Evolutionary conservation across 2,113 vertebrate genomes (phyloP).

Genomic region (Numida meleagris): DNA sequence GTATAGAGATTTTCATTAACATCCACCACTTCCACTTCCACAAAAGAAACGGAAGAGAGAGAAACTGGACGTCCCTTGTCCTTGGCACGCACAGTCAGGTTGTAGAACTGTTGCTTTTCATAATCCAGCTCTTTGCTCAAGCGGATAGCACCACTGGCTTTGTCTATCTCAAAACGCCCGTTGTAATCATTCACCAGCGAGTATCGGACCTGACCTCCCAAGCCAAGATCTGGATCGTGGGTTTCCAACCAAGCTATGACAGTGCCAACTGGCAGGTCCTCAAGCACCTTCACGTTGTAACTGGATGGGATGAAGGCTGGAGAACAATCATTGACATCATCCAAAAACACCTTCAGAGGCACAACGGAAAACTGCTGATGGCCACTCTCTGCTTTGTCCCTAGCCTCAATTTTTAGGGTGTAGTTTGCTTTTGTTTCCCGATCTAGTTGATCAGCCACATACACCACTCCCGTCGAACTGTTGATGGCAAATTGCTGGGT

Average conservation of each 20-base stretch:
- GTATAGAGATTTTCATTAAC: slow-evolving; percentile 96
- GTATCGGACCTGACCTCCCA: slow-evolving; percentile 93
- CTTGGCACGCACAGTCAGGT: slow-evolving; percentile 92
- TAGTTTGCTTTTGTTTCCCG: slow-evolving; percentile 87
- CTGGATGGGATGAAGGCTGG: slow-evolving; percentile 91
- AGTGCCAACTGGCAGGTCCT: slow-evolving; percentile 93
- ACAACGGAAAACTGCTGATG: slow-evolving; percentile 86
- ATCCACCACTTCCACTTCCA: slow-evolving; percentile 96
- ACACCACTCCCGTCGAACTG: slow-evolving; percentile 89
- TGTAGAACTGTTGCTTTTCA: slow-evolving; percentile 96
- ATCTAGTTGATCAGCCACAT: slow-evolving; percentile 91
- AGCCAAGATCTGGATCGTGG: slow-evolving; percentile 91
- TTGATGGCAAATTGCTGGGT: slow-evolving; percentile 92
- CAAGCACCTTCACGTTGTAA: slow-evolving; percentile 89
- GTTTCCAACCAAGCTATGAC: slow-evolving; percentile 96
- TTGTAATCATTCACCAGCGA: slow-evolving; percentile 92
- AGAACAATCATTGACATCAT: slow-evolving; percentile 95
- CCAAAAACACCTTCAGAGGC: slow-evolving; percentile 86
- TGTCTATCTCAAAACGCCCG: slow-evolving; percentile 93
- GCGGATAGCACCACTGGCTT: slow-evolving; percentile 89
- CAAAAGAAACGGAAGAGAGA: slow-evolving; percentile 90
- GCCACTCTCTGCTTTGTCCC: slow-evolving; percentile 87
- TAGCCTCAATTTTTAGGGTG: slow-evolving; percentile 91
- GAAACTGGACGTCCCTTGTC: slow-evolving; percentile 94
- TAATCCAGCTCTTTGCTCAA: slow-evolving; percentile 93